A percentile compares a stretch with the other conserved stretches of the same genome.
Conservation (phyloP, 1,140 invertebrate genomes). For the Chelonus insularis region DNA sequence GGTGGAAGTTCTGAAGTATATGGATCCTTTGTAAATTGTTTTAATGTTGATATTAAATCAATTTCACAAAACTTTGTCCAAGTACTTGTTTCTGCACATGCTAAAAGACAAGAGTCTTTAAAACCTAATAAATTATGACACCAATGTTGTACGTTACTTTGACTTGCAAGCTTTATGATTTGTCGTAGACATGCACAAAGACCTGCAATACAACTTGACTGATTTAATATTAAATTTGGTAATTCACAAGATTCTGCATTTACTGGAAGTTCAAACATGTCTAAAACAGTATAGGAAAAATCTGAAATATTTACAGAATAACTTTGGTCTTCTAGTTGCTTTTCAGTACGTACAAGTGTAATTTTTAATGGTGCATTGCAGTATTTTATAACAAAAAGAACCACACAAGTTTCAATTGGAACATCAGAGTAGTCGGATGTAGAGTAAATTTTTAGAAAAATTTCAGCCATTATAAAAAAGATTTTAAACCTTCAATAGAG, state of each 20-base stretch:
- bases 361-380: slow-evolving; percentile 46
- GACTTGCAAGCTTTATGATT: slow-evolving; percentile 60
- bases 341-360: slow-evolving; percentile 35
- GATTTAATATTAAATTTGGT: slow-evolving; percentile 63
- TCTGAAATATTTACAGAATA: slow-evolving; percentile 42
- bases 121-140: slow-evolving; percentile 72
- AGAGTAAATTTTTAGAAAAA: slow-evolving; percentile 50
- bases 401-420: slow-evolving; percentile 54
- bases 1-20: slow-evolving; percentile 65
- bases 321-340: slow-evolving; percentile 31
- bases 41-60: slow-evolving; percentile 71
- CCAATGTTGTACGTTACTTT: slow-evolving; percentile 40
- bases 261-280: slow-evolving; percentile 42
- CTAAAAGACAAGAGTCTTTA: slow-evolving; percentile 74
- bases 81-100: slow-evolving; percentile 81
- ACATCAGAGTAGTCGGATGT: slow-evolving; percentile 36
- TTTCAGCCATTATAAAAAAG: slow-evolving; percentile 38
- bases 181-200: slow-evolving; percentile 71
- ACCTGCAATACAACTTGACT: slow-evolving; percentile 69
- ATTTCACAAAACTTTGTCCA: slow-evolving; percentile 95
- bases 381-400: slow-evolving; percentile 54
- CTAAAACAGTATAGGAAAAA: slow-evolving; percentile 40
- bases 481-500: too few species aligned
- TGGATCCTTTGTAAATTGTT: too few species aligned
- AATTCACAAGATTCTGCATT: slow-evolving; percentile 59